Base-by-base conservation (phyloP, 1,140 invertebrate species). In the Protaetia brevitarsis region DNA sequence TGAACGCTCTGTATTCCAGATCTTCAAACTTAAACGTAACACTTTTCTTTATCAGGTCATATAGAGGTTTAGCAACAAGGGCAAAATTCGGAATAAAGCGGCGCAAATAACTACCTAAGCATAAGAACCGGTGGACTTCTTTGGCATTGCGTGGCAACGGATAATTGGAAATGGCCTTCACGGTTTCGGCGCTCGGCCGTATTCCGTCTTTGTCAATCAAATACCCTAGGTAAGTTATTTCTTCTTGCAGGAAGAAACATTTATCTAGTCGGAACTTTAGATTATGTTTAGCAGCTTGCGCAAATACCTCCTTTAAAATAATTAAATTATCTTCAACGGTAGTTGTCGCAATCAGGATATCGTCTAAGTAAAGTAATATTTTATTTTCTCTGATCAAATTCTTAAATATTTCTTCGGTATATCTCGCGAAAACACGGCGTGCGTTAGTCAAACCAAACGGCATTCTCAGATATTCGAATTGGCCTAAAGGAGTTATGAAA, bases 361-460 rank as follows among this genome's bases (percentile, higher is more conserved):
- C 65, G 31, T 66, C 65, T 19, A 66, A 7, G 30, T 66, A 66
- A 6, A 56, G 30, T 23, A 63, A 11, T 16, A 63, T 36, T 58
- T 34, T 4, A 30, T 30, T 34, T 8, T 37, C 1, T 1, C n/a
- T 7, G 7, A 56, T 21, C 36, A 57, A 2, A 30, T 3, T 10
- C 2, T 8, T 1, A 23, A 64, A 67, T 4, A 58, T 59, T 34
- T 27, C 30, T 36, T 64, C 37, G n/a, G 59, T 58, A 59, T 36
- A 58, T 11, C 63, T 27, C 13, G 45, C 27, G 63, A 62, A 68
- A 8, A 66, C 26, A 2, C 8, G 3, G 0, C 63, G 41, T 3
- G 61, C 59, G 3, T 69, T 69, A 2, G 23, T 57, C 2, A 76
- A 31, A 7, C 69, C 69, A 63, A 72, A 72, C 2, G 69, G 68